Percentiles rank a stretch among this genome's conserved stretches.
Evolutionary conservation across 2,113 vertebrate species (phyloP).

Genomic region (Tragelaphus buxtoni): DNA sequence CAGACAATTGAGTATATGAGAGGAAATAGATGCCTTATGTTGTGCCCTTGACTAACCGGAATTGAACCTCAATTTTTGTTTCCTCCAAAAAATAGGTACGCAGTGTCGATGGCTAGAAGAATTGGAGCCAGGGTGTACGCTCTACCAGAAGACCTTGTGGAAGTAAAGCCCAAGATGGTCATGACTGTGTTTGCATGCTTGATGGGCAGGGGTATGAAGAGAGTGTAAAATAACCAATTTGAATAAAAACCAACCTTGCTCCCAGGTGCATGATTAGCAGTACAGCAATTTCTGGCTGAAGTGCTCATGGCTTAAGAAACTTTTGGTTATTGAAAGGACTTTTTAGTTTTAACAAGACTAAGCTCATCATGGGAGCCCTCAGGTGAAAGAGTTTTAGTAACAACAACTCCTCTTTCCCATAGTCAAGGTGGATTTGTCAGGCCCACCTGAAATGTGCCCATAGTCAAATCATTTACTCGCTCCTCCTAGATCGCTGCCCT

Average conservation of each 20-base stretch:
- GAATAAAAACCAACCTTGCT: conserved; percentile 51
- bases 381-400: conserved; percentile 74
- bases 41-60: neutral
- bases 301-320: conserved; percentile 82
- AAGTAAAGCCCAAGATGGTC: conserved; percentile 95
- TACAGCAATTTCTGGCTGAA: conserved; percentile 81
- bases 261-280: conserved; percentile 76
- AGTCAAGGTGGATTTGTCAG: conserved; percentile 71
- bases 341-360: conserved; percentile 80
- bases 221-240: conserved; percentile 78
- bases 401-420: conserved; percentile 71
- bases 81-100: conserved; percentile 81
- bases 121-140: conserved; percentile 93
- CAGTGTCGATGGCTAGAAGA: conserved; percentile 93
- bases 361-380: conserved; percentile 70
- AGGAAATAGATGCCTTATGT: neutral
- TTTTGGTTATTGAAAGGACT: conserved; percentile 73
- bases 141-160: conserved; percentile 92
- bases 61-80: conserved; percentile 19
- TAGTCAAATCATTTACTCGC: conserved; percentile 61
- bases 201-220: conserved; percentile 98
- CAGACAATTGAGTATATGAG: neutral
- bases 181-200: conserved; percentile 97
- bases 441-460: conserved; percentile 80
- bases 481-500: conserved; percentile 63